Evolutionary conservation across 1,140 invertebrate genomes (phyloP).

Genomic region (Rhyzopertha dominica): DNA sequence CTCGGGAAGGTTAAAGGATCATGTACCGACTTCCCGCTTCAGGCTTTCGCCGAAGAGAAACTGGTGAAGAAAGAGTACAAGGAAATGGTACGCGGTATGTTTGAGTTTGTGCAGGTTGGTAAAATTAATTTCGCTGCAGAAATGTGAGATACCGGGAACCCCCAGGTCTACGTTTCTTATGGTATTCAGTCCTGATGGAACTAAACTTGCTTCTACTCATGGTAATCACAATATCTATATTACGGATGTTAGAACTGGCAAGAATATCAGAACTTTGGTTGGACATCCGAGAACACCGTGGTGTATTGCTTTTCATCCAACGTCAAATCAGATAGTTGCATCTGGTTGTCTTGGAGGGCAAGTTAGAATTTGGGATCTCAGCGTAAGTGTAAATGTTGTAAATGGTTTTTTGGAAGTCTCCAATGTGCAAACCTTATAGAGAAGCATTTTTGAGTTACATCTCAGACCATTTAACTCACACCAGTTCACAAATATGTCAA

Average conservation of each 20-base stretch:
- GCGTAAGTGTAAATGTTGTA: constrained; percentile 54
- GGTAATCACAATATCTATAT: constrained; percentile 91
- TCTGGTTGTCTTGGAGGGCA: constrained; percentile 86
- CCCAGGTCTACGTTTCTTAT: constrained; percentile 76
- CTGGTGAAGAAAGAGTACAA: too few relatives aligned
- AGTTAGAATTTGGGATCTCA: constrained; percentile 87
- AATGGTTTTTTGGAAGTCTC: too few relatives aligned
- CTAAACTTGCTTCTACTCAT: constrained; percentile 82
- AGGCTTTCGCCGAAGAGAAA: too few relatives aligned
- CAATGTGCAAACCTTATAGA: too few relatives aligned
- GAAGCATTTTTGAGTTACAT: too few relatives aligned
- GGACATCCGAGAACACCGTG: constrained; percentile 89
- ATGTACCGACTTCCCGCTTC: too few relatives aligned
- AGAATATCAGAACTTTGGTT: constrained; percentile 70
- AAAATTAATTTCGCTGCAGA: constrained; percentile 43
- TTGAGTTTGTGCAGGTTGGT: too few relatives aligned
- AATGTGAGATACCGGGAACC: constrained; percentile 68
- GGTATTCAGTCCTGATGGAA: constrained; percentile 81
- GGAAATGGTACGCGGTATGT: too few relatives aligned
- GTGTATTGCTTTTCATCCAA: constrained; percentile 87
- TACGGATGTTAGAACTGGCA: constrained; percentile 72
- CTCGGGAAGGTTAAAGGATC: too few relatives aligned
- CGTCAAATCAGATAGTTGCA: constrained; percentile 75
- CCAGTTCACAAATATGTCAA: too few relatives aligned
- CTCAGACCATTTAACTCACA: too few relatives aligned